Evolutionary conservation across 2,888 invertebrate genomes (phyloP).

Genomic region (Cerastis rubricosa): DNA sequence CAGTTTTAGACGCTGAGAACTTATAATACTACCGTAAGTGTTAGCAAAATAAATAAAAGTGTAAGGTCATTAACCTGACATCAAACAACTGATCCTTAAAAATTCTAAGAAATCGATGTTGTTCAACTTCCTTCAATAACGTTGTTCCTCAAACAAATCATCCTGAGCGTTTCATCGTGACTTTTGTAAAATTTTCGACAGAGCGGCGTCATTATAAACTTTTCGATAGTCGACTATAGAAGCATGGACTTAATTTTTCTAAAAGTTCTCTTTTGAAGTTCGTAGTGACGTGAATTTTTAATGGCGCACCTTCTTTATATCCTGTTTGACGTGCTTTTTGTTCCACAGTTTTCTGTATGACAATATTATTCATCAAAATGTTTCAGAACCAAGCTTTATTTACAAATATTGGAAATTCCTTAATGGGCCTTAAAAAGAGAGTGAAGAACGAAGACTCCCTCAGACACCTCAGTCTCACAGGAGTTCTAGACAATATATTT

Average conservation of each 20-base stretch:
- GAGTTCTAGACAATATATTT: neutral
- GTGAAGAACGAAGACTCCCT: neutral
- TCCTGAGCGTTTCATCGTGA: constrained; percentile 24
- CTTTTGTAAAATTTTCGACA: constrained; percentile 23
- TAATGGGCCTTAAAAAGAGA: neutral
- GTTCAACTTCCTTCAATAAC: constrained; percentile 13
- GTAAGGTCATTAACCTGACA: neutral
- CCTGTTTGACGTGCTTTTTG: constrained; percentile 19
- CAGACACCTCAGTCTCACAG: neutral
- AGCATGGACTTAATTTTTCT: constrained; percentile 33
- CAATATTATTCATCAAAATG: neutral
- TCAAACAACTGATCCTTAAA: neutral
- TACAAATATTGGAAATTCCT: neutral
- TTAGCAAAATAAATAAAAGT: neutral
- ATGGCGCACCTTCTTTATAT: constrained; percentile 13
- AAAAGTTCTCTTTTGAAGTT: constrained; percentile 31
- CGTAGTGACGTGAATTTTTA: constrained; percentile 48
- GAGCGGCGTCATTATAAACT: constrained; percentile 56
- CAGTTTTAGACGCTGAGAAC: neutral
- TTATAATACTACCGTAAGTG: neutral
- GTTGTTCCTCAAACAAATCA: constrained; percentile 15
- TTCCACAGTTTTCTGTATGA: neutral
- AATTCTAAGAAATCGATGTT: neutral
- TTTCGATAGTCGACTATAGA: constrained; percentile 43
- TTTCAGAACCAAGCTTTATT: neutral